These are phyloP conservation scores for Embidobia sp. DNA, from an alignment of 2,888 invertebrate genomes.

Conservation along the genomic window DNA sequence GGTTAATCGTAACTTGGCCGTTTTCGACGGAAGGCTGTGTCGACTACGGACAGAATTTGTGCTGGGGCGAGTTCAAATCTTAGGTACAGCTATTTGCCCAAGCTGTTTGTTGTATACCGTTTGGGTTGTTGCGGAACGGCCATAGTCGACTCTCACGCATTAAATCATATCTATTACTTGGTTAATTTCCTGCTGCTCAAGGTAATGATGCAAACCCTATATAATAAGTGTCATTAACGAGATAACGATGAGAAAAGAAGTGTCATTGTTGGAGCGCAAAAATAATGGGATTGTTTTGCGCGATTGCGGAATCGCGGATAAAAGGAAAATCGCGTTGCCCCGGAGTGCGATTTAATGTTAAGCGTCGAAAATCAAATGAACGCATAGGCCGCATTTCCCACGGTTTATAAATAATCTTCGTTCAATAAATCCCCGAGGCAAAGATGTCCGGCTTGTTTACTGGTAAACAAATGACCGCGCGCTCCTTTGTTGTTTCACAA, in stretches of 20 bases:
- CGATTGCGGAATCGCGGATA: constrained; percentile 20
- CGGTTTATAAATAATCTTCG: constrained; percentile 57
- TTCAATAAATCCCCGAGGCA: constrained; percentile 44
- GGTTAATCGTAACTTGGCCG: no score
- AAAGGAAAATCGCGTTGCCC: constrained; percentile 25
- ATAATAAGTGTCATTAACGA: constrained; percentile 40
- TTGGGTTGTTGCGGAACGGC: no score
- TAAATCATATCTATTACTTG: constrained; percentile 24
- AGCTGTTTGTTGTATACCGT: no score
- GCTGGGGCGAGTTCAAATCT: no score
- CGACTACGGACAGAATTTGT: no score
- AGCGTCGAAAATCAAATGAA: constrained; percentile 41
- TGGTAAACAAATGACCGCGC: constrained; percentile 35
- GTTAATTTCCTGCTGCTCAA: constrained; percentile 13
- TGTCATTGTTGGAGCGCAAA: constrained; percentile 44
- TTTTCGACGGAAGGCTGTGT: no score
- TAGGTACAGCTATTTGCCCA: no score
- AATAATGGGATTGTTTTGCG: constrained; percentile 25
- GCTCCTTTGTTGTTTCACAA: constrained; percentile 35
- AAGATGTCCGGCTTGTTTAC: constrained; percentile 37
- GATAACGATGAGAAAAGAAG: constrained; percentile 49
- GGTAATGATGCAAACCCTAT: constrained; percentile 37
- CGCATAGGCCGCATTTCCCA: constrained; percentile 29
- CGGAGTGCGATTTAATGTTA: constrained; percentile 27
- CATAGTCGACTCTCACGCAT: constrained; percentile 23